Conservation (phyloP, 2,113 vertebrate species). For the Alethe diademata region DNA sequence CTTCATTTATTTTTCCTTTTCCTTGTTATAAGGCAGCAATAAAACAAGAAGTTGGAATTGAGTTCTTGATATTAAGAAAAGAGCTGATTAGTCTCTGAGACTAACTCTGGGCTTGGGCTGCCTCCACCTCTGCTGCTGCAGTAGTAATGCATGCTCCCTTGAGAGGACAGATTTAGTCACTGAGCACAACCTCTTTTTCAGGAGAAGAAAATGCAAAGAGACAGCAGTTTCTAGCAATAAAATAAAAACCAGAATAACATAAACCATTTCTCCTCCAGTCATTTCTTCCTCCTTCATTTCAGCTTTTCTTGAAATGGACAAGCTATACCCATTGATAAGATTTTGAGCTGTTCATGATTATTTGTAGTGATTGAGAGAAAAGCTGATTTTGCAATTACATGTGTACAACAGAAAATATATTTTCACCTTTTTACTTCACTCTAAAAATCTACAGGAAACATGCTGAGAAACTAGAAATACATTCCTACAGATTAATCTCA, state of each 20-base stretch:
- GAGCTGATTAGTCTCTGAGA: neutral
- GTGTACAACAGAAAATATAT: neutral
- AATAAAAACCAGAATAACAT: neutral
- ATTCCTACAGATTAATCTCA: neutral
- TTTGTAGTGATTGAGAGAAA: neutral
- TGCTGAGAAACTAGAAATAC: neutral
- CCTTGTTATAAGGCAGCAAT: neutral
- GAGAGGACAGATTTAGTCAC: slow-evolving; percentile 53
- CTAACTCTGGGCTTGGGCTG: neutral
- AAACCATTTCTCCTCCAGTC: neutral
- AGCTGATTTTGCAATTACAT: slow-evolving; percentile 12
- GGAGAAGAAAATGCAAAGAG: slow-evolving; percentile 62
- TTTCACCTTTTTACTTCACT: neutral
- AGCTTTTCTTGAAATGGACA: slow-evolving; percentile 28
- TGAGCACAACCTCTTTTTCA: neutral
- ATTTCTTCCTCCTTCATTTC: neutral
- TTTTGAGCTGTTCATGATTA: slow-evolving; percentile 10
- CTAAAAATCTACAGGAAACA: neutral
- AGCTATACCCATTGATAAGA: neutral
- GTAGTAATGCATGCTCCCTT: slow-evolving; percentile 16
- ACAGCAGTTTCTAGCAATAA: slow-evolving; percentile 53
- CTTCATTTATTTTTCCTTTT: neutral
- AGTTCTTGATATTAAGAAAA: neutral
- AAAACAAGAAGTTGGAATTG: neutral
- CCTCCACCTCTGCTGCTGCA: slow-evolving; percentile 22